Conservation (phyloP, 1,140 invertebrate genomes). For the Neomicropteryx cornuta region DNA sequence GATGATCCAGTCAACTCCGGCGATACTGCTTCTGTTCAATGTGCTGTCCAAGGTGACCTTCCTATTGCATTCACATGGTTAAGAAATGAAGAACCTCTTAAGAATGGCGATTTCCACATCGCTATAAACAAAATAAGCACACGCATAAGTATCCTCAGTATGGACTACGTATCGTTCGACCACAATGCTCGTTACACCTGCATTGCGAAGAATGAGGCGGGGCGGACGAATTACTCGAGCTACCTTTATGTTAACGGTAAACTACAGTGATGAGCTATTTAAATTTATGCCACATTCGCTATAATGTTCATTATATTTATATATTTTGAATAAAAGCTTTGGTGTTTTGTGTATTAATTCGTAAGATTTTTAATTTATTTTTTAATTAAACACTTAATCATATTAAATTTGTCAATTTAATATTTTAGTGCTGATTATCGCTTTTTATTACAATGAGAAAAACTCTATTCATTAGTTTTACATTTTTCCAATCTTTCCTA, state of each 20-base stretch:
- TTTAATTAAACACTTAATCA: too few species aligned
- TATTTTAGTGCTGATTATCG: too few species aligned
- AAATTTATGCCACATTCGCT: too few species aligned
- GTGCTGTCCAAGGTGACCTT: slow-evolving; percentile 61
- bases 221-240: slow-evolving; percentile 42
- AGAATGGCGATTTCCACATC: slow-evolving; percentile 27
- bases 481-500: slow-evolving; percentile 21
- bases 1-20: slow-evolving; percentile 58
- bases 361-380: too few species aligned
- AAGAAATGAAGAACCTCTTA: slow-evolving; percentile 41
- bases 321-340: too few species aligned
- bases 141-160: slow-evolving; percentile 39
- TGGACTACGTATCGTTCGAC: slow-evolving; percentile 53
- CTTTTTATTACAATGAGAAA: background rate
- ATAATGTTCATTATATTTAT: too few species aligned
- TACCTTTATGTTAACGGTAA: slow-evolving; percentile 46
- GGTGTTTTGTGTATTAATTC: too few species aligned
- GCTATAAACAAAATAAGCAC: slow-evolving; percentile 37
- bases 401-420: too few species aligned
- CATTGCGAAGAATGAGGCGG: slow-evolving; percentile 61
- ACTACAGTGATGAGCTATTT: background rate
- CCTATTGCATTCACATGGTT: slow-evolving; percentile 56
- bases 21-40: slow-evolving; percentile 60
- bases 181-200: slow-evolving; percentile 77
- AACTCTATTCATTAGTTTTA: slow-evolving; percentile 15